Percentiles rank a stretch among this genome's conserved stretches.
These are phyloP conservation scores for Sebastes minor DNA, from an alignment of 2,797 vertebrate genomes.

Conservation along the genomic window DNA sequence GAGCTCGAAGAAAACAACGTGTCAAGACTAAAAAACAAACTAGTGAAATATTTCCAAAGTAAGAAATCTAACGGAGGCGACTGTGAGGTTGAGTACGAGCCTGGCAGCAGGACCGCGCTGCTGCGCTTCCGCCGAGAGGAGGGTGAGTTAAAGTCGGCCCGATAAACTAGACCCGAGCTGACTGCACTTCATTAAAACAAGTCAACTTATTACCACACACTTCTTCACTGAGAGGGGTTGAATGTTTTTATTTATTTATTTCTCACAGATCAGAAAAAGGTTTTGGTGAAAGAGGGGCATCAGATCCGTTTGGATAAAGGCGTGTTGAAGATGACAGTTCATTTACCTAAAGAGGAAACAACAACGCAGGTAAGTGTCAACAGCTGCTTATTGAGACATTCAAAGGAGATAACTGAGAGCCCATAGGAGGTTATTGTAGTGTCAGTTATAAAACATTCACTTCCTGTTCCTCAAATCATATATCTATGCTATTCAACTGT, in stretches of 20 bases:
- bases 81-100: slow-evolving; percentile 62
- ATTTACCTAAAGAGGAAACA: slow-evolving; percentile 9
- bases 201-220: not conserved
- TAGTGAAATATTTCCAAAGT: slow-evolving; percentile 81
- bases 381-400: not conserved
- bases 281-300: slow-evolving; percentile 69
- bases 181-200: no score
- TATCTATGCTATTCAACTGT: no score
- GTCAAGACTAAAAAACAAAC: slow-evolving; percentile 66
- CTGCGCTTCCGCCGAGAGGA: slow-evolving; percentile 73
- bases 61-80: slow-evolving; percentile 77
- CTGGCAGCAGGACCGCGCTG: slow-evolving; percentile 42
- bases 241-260: not conserved
- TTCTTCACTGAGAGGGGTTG: not conserved
- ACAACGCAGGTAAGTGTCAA: slow-evolving; percentile 27
- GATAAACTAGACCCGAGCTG: not conserved
- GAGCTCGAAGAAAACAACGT: slow-evolving; percentile 53
- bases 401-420: not conserved
- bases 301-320: slow-evolving; percentile 51
- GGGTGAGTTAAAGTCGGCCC: slow-evolving; percentile 46
- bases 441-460: no score
- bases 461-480: no score
- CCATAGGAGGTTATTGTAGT: no score
- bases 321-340: slow-evolving; percentile 61
- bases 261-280: slow-evolving; percentile 64